These are phyloP conservation scores for Lasiurus borealis DNA, from an alignment of 2,113 vertebrate species.

Conservation along the genomic window DNA sequence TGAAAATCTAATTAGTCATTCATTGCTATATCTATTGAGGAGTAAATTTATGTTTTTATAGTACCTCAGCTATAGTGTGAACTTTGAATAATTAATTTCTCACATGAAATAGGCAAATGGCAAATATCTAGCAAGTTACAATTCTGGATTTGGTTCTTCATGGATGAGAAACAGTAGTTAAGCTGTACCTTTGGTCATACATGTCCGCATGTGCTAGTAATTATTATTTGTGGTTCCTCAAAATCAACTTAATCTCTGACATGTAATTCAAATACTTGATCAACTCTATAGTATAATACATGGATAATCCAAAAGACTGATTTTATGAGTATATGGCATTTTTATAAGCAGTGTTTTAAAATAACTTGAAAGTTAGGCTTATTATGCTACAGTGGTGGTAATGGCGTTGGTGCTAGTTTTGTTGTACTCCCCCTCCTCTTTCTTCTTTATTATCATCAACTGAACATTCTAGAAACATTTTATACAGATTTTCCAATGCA, in stretches of 20 bases:
- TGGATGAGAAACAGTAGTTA: constrained; percentile 59
- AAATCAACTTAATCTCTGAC: constrained; percentile 66
- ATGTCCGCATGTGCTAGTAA: constrained; percentile 46
- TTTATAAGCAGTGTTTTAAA: not conserved
- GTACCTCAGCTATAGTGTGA: constrained; percentile 72
- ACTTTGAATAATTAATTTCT: constrained; percentile 83
- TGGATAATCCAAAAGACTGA: constrained; percentile 16
- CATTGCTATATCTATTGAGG: constrained; percentile 69
- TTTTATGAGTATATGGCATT: not conserved
- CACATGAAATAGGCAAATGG: constrained; percentile 71
- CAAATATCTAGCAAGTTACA: constrained; percentile 76
- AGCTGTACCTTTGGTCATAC: constrained; percentile 53
- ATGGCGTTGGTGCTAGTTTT: not conserved
- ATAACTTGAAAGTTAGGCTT: not conserved
- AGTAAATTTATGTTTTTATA: constrained; percentile 84
- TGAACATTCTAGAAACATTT: not conserved
- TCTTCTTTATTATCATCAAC: not conserved
- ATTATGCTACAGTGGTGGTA: not conserved
- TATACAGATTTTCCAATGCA: not conserved
- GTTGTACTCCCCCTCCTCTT: not conserved
- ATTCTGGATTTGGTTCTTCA: constrained; percentile 61
- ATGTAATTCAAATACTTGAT: constrained; percentile 14
- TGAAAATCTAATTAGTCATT: constrained; percentile 80
- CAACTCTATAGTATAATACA: not conserved
- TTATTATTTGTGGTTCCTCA: constrained; percentile 65